Conservation (phyloP, 2,888 invertebrate species). For the Plebejus melissa region DNA sequence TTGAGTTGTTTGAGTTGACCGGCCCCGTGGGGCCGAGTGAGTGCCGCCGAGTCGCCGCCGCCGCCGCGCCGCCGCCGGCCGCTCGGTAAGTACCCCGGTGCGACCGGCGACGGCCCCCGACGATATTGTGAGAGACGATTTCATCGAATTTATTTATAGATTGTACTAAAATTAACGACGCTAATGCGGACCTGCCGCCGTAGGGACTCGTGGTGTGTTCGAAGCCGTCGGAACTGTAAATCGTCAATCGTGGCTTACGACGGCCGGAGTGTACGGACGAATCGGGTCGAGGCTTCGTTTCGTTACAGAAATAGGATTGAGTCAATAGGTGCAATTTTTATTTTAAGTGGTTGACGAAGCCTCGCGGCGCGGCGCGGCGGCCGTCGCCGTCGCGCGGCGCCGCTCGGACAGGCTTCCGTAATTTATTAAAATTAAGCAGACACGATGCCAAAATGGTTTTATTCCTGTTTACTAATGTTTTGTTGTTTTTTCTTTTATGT, state of each 20-base stretch:
- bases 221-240: conserved; percentile 71
- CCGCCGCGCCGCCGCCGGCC: conserved; percentile 41
- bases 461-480: conserved; percentile 78
- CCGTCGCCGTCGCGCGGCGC: conserved; percentile 37
- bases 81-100: conserved; percentile 39
- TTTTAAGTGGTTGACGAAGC: conserved; percentile 60
- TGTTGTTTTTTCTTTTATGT: conserved; percentile 71
- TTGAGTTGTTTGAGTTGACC: conserved; percentile 37
- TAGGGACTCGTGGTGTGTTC: conserved; percentile 72
- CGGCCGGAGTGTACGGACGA: conserved; percentile 67
- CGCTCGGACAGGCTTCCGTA: conserved; percentile 44
- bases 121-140: conserved; percentile 70
- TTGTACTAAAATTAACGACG: conserved; percentile 72
- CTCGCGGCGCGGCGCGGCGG: conserved; percentile 39
- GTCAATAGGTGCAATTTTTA: conserved; percentile 76
- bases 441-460: conserved; percentile 79
- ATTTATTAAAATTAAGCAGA: conserved; percentile 70
- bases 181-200: conserved; percentile 64
- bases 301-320: conserved; percentile 70
- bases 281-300: conserved; percentile 71
- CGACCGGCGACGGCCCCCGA: conserved; percentile 42
- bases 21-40: conserved; percentile 38
- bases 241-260: conserved; percentile 67
- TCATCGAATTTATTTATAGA: conserved; percentile 79
- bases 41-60: conserved; percentile 61